phyloP scores from a whole-genome alignment of 2,113 vertebrate species.

The Tragelaphus scriptus region DNA sequence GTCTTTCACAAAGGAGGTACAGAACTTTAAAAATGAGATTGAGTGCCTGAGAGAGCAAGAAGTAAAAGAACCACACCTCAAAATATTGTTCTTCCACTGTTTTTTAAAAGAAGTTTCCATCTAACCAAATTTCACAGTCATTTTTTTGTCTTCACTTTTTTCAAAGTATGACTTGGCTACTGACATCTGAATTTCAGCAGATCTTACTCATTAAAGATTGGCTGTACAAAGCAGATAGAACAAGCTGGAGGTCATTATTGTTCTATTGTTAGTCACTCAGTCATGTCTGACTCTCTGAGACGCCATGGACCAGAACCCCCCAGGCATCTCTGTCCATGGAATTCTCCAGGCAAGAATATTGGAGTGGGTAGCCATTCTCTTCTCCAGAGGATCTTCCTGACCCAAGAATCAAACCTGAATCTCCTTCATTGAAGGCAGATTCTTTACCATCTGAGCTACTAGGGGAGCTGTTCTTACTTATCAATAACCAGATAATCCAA shows the following conservation, averaged over 20 bases:
- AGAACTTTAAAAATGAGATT: neutral
- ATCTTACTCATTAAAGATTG: neutral
- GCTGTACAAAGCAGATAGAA: neutral
- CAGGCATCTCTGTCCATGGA: neutral
- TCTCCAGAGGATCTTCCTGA: neutral
- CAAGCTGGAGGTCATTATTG: neutral
- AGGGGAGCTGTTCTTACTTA: neutral
- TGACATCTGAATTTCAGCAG: neutral
- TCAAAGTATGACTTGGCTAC: neutral
- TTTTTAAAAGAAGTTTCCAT: neutral
- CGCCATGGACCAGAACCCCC: neutral
- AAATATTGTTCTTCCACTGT: neutral
- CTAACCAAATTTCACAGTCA: neutral
- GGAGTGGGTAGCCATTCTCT: neutral
- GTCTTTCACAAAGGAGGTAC: neutral
- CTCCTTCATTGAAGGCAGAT: neutral
- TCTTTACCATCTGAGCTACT: neutral
- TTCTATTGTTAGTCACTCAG: neutral
- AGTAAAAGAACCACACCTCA: neutral
- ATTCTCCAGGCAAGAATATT: neutral
- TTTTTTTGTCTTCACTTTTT: neutral
- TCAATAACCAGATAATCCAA: neutral
- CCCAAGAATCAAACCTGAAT: neutral
- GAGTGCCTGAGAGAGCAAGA: neutral
- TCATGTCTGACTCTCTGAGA: neutral